phyloP scores from a whole-genome alignment of 2,797 vertebrate species.

The Spinibarbus caldwelli region DNA sequence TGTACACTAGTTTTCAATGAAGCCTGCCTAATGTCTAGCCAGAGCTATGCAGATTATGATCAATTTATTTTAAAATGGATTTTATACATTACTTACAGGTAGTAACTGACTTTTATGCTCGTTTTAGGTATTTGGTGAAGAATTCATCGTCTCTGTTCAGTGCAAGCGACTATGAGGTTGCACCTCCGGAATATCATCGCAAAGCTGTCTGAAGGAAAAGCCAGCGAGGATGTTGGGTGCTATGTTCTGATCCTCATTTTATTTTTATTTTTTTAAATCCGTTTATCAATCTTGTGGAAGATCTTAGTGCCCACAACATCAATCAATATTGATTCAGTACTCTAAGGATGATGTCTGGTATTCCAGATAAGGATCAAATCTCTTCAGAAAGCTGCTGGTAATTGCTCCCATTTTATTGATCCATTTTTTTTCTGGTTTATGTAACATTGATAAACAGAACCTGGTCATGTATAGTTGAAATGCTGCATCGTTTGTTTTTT shows the following conservation, averaged over 20 bases:
- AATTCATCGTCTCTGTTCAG: conserved; percentile 90
- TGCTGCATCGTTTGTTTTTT: conserved; percentile 25
- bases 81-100: not conserved
- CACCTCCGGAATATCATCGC: conserved; percentile 95
- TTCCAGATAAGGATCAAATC: conserved; percentile 5
- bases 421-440: conserved; percentile 15
- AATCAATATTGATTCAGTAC: not conserved
- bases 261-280: conserved; percentile 42
- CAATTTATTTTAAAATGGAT: not conserved
- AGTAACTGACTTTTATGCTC: conserved; percentile 16
- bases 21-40: no score
- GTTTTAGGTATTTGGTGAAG: conserved; percentile 91
- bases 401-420: conserved; percentile 35
- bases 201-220: conserved; percentile 84
- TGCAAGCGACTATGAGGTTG: conserved; percentile 96
- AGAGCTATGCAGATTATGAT: no score
- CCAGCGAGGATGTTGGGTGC: conserved; percentile 45
- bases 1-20: no score
- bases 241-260: conserved; percentile 36
- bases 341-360: conserved; percentile 21
- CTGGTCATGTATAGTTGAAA: conserved; percentile 26
- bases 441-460: conserved; percentile 30
- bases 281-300: conserved; percentile 31
- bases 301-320: conserved; percentile 15
- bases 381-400: conserved; percentile 45